phyloP scores from a whole-genome alignment of 2,113 vertebrate genomes.

The Uria lomvia region DNA sequence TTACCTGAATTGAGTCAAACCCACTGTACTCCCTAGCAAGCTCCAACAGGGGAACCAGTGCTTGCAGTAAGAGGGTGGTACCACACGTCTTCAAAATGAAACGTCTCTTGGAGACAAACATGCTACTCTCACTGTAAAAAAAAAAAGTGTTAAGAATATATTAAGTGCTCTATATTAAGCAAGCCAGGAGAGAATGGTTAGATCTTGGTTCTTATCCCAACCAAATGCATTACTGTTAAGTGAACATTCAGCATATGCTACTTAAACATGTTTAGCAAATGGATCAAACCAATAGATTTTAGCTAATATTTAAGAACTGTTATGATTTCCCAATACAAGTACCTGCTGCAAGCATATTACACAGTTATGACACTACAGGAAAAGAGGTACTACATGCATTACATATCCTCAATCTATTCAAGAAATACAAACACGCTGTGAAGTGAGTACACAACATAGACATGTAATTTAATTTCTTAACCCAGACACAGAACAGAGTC shows the following conservation, averaged over 20 bases:
- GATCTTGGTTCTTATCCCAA: background rate
- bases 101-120: slow-evolving; percentile 99
- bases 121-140: slow-evolving; percentile 97
- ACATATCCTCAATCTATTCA: background rate
- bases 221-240: background rate
- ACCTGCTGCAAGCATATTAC: background rate
- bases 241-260: background rate
- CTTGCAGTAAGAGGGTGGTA: slow-evolving; percentile 99
- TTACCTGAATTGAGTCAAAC: slow-evolving; percentile 96
- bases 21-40: slow-evolving; percentile 97
- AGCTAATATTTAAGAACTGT: background rate
- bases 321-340: background rate
- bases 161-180: background rate
- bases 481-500: background rate
- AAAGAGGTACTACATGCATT: background rate
- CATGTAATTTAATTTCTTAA: background rate
- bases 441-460: background rate
- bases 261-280: background rate
- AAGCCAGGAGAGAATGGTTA: background rate
- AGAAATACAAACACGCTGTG: background rate
- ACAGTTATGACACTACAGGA: background rate
- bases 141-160: background rate
- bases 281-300: background rate
- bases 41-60: slow-evolving; percentile 99
- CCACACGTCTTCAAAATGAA: slow-evolving; percentile 99